These are phyloP conservation scores for Scaeva pyrastri DNA, from an alignment of 2,888 invertebrate genomes.

Conservation along the genomic window DNA sequence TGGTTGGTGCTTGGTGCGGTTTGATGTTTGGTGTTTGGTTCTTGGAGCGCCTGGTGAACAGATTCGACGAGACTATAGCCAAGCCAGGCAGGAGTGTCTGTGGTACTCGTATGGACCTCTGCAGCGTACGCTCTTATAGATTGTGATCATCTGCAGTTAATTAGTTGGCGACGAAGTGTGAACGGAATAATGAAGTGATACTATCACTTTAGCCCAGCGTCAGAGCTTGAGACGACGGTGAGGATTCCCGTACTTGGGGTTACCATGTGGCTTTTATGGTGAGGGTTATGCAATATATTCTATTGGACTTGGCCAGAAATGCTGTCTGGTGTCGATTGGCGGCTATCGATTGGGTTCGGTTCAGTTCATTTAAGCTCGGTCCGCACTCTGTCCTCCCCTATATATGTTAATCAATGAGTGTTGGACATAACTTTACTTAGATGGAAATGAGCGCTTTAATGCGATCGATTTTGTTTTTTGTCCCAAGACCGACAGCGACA, in stretches of 20 bases:
- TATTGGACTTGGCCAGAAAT: constrained; percentile 1
- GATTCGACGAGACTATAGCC: constrained; percentile 11
- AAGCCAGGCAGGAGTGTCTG: constrained; percentile 12
- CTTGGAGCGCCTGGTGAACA: constrained; percentile 50
- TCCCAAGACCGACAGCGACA: not conserved
- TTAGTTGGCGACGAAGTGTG: constrained; percentile 75
- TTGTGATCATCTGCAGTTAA: constrained; percentile 73
- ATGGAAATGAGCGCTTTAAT: constrained; percentile 71
- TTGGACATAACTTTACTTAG: constrained; percentile 69
- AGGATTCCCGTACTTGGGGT: constrained; percentile 40
- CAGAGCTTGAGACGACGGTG: not conserved
- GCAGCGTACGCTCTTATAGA: constrained; percentile 45
- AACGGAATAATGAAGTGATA: constrained; percentile 74
- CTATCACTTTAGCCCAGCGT: constrained; percentile 54
- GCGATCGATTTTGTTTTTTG: constrained; percentile 50
- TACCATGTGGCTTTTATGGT: constrained; percentile 38
- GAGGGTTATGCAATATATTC: constrained; percentile 53
- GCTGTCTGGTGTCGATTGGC: not conserved
- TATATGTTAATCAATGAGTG: constrained; percentile 74
- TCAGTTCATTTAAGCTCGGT: not conserved
- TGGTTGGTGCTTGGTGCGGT: not conserved
- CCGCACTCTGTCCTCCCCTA: constrained; percentile 37
- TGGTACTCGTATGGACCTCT: not conserved
- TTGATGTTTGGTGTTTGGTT: constrained; percentile 12
- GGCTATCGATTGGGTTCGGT: too few species aligned